Base-by-base conservation (phyloP, 1,140 invertebrate species). In the Arion vulgaris region DNA sequence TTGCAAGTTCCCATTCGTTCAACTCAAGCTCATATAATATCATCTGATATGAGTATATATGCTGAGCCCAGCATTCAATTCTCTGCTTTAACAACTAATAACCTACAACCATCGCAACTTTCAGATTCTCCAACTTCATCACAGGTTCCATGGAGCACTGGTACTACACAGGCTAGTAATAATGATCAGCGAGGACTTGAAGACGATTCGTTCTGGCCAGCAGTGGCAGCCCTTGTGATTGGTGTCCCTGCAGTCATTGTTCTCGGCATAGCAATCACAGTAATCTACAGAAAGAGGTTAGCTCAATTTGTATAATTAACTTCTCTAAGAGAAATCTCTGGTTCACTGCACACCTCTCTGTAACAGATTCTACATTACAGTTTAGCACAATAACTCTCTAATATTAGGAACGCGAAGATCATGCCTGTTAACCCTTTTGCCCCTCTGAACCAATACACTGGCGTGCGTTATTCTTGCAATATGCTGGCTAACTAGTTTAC, bases 231-330 rank as follows among this genome's bases (percentile, higher is more conserved):
- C 19, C 62, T 87, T n/a, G 86, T 87, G 34, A 80, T 87, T 26
- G 84, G 84, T 19, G 83, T 87, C 38, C 84, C 84, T 17, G 79
- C 83, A 13, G 73, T 87, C 41, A 83, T 87, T 77, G 84, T 87
- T 23, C 79, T 87, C 34, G 83, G 80, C 32, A 87, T 87, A 38
- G 84, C 84, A 17, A 84, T 87, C 49, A 73, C 72, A 19, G 86
- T 85, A 34, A 85, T 85, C 68, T 53, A 83, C 69, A 83, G 79
- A 71, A 71, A 83, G 34, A 84, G 84, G 83, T 83, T 78, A 75
- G 84, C 51, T 0, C 51, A 41, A n/a, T 49, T 80, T n/a, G 36
- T 62, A 15, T 75, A 32, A 49, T 4, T 78, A 26, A 57, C 76
- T 28, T 68, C 26, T 23, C 62, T 62, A n/a, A 17, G 17, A 17